Evolutionary conservation across 2,888 invertebrate genomes (phyloP).

Genomic region (Sericinus montela): DNA sequence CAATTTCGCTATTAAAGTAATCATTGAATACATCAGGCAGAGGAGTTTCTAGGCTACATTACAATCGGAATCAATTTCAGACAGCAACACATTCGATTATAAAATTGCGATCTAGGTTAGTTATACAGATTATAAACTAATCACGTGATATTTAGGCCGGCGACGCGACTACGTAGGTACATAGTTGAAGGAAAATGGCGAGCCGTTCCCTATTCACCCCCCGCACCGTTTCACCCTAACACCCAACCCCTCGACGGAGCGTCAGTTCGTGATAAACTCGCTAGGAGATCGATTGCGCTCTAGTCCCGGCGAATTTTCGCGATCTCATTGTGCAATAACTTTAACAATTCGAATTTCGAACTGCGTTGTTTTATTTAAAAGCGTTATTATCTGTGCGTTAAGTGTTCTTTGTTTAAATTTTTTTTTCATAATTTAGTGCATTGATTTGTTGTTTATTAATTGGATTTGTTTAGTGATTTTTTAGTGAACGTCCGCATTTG

Average conservation of each 20-base stretch:
- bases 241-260: conserved; percentile 36
- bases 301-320: conserved; percentile 36
- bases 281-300: conserved; percentile 35
- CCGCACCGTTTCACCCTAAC: conserved; percentile 48
- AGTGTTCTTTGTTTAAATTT: conserved; percentile 29
- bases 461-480: conserved; percentile 22
- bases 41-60: not conserved
- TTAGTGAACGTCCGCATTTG: conserved; percentile 26
- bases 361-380: conserved; percentile 29
- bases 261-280: conserved; percentile 51
- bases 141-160: not conserved
- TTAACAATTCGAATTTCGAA: conserved; percentile 43
- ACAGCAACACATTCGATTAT: not conserved
- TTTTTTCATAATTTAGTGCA: conserved; percentile 11
- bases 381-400: conserved; percentile 30
- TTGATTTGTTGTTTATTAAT: conserved; percentile 18
- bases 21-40: no score
- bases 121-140: not conserved
- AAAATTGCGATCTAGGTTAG: not conserved
- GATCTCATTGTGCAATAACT: conserved; percentile 68
- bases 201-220: conserved; percentile 34
- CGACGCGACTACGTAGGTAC: not conserved
- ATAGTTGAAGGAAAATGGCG: conserved; percentile 27
- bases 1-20: no score
- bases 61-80: not conserved